phyloP scores from a whole-genome alignment of 2,888 invertebrate species.

The Drosophila greeni region DNA sequence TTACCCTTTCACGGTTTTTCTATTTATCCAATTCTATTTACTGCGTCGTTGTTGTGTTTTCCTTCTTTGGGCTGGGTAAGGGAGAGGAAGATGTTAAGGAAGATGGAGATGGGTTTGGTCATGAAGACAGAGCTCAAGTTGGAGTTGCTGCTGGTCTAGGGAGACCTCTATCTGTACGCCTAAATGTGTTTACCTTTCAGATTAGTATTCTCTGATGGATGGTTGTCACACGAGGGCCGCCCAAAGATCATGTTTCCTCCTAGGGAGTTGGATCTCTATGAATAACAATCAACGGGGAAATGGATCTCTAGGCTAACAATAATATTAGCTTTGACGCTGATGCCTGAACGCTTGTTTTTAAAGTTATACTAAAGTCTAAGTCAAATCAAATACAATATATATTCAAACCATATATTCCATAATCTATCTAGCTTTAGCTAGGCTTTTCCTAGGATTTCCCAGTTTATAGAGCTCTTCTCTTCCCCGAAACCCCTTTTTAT shows the following conservation, averaged over 20 bases:
- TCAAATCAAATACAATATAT: not conserved
- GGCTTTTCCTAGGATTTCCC: too few relatives aligned
- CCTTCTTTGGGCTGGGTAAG: not conserved
- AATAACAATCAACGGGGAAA: too few relatives aligned
- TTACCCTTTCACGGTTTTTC: constrained; percentile 66
- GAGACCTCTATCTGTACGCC: not conserved
- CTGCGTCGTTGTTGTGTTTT: constrained; percentile 24
- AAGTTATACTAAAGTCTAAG: not conserved
- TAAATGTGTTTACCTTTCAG: constrained; percentile 20
- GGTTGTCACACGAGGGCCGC: constrained; percentile 9
- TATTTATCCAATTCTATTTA: constrained; percentile 43
- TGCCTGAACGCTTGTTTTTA: not conserved
- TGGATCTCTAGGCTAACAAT: not conserved
- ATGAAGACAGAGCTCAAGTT: too few relatives aligned
- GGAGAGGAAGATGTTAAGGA: not conserved
- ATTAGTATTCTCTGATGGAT: constrained; percentile 24
- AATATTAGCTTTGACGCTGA: constrained; percentile 7
- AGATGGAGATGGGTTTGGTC: too few relatives aligned
- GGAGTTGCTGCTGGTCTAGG: constrained; percentile 12
- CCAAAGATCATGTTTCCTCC: constrained; percentile 2
- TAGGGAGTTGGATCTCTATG: not conserved
- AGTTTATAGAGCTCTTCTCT: too few relatives aligned
- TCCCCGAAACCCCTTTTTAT: constrained; percentile 19
- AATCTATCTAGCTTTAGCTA: not conserved
- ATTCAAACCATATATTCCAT: too few relatives aligned